Conservation (phyloP, 2,113 vertebrate genomes). For the Chloropsis hardwickii region DNA sequence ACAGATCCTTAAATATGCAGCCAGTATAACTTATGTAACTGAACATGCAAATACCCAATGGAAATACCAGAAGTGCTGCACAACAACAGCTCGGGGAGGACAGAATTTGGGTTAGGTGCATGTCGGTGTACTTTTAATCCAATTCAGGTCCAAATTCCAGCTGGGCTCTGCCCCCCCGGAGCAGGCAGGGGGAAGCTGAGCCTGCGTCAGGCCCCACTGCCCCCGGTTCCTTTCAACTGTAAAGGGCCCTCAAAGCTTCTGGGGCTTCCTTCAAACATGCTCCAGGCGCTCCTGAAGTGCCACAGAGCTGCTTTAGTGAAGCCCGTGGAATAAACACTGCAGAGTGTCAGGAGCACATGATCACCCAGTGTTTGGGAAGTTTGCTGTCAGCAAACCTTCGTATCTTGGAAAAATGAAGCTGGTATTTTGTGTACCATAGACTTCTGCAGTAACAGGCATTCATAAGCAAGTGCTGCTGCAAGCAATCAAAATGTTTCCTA, state of each 20-base stretch:
- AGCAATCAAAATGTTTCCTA: not conserved
- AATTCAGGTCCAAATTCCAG: not conserved
- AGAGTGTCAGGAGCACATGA: not conserved
- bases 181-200: not conserved
- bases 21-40: constrained; percentile 27
- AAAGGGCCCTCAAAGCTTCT: not conserved
- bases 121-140: not conserved
- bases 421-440: not conserved
- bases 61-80: not conserved
- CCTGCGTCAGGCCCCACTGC: not conserved
- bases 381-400: not conserved
- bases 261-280: not conserved
- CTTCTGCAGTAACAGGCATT: constrained; percentile 16
- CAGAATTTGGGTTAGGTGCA: not conserved
- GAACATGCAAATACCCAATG: not conserved
- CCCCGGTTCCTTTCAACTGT: not conserved
- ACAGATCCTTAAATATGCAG: not conserved
- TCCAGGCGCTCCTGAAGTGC: not conserved
- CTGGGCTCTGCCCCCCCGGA: not conserved
- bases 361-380: not conserved
- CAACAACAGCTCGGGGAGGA: not conserved
- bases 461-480: not conserved
- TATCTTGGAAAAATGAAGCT: not conserved
- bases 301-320: not conserved
- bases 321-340: not conserved